Evolutionary conservation across 2,797 vertebrate genomes (phyloP), one percentile per base, ranked within the genome.

Genomic region (Macropodus opercularis): DNA sequence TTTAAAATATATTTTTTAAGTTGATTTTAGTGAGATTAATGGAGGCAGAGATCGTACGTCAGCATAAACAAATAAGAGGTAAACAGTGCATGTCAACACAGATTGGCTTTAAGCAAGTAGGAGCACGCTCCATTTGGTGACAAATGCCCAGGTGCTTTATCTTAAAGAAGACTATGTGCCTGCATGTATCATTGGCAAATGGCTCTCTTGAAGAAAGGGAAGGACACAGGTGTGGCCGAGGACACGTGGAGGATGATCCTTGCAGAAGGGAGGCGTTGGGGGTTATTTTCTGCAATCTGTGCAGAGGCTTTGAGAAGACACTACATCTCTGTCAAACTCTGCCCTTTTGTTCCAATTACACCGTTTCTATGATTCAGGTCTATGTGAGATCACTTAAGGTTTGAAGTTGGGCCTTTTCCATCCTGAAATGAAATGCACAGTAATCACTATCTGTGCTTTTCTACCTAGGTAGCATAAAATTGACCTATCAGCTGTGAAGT

Each of bases 321-420:
- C 86, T 89, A 84, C 71, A 85, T 92, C 90, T 91, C 81, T 84
- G 89, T 89, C 89, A 89, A 79, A 85, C 78, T 75, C 79, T 90
- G 87, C 80, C 87, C 89, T 91, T 92, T 92, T 83, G 72, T 87
- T 89, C 89, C 87, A 91, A 82, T 90, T 91, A 88, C 83, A 69
- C 83, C 69, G 77, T 87, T 87, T 82, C 84, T 84, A 65, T 89
- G 85, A 86, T 90, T 85, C 87, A 87, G 81, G 72, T 79, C 69
- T 75, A 57, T 81, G 85, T 62, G 74, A 66, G 70, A 84, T 74
- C 22, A 52, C 81, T 87, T 75, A 86, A 63, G 70, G 80, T 65
- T 65, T 77, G 84, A 79, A 71, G 75, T 70, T 70, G 51, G 61
- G 67, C 71, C 54, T 42, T 75, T 80, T 72, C 60, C 75, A 60